A percentile compares a stretch with the other conserved stretches of the same genome.
These are phyloP conservation scores for Aphaenogaster floridana DNA, from an alignment of 1,140 invertebrate genomes.

Conservation along the genomic window DNA sequence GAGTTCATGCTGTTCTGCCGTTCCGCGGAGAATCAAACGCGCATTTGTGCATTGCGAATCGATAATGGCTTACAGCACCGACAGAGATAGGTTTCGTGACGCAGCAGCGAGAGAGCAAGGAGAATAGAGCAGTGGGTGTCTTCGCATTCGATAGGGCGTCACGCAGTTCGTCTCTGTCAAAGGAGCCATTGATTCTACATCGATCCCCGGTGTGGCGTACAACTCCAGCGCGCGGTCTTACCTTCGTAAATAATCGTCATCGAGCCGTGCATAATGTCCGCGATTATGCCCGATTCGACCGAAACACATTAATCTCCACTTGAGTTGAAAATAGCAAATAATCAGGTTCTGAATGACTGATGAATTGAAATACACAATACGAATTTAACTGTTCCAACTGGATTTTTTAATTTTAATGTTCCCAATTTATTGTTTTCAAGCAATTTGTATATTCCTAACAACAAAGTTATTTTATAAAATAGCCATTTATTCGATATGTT, in stretches of 20 bases:
- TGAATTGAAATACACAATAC: background rate
- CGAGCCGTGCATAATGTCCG: constrained; percentile 44
- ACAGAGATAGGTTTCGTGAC: constrained; percentile 42
- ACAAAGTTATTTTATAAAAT: background rate
- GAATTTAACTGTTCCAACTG: background rate
- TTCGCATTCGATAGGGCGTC: constrained; percentile 48
- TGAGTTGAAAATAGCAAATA: constrained; percentile 16
- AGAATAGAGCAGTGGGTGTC: constrained; percentile 58
- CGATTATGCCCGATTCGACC: constrained; percentile 53
- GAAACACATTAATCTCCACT: constrained; percentile 39
- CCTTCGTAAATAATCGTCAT: constrained; percentile 58
- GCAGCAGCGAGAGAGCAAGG: constrained; percentile 39
- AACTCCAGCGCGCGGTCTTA: constrained; percentile 10
- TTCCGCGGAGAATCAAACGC: constrained; percentile 36
- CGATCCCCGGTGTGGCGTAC: constrained; percentile 34
- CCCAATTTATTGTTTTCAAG: background rate
- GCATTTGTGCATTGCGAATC: constrained; percentile 47
- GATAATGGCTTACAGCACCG: constrained; percentile 43
- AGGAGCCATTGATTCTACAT: constrained; percentile 57
- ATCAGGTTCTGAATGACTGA: constrained; percentile 27
- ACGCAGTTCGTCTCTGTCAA: constrained; percentile 60
- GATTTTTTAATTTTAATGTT: background rate
- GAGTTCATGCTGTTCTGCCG: constrained; percentile 17
- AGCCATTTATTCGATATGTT: background rate
- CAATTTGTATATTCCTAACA: background rate